Conservation (phyloP, 2,113 vertebrate genomes). For the Cyprinodon variegatus region DNA sequence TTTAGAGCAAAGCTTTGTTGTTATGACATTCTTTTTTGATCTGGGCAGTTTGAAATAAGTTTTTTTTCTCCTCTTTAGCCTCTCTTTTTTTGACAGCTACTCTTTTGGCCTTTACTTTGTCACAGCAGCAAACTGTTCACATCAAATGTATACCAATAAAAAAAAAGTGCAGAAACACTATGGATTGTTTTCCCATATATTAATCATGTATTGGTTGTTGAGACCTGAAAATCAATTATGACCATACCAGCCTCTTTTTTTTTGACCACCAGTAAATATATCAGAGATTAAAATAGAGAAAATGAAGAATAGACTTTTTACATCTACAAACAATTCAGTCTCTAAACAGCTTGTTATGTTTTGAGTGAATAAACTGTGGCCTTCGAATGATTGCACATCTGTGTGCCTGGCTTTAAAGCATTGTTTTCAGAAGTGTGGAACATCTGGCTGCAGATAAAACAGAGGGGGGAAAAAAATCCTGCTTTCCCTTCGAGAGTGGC, state of each 20-base stretch:
- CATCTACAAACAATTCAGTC: constrained; percentile 19
- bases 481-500: constrained; percentile 23
- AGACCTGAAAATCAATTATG: neutral
- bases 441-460: constrained; percentile 61
- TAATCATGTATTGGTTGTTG: neutral
- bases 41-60: constrained; percentile 85
- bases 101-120: constrained; percentile 89
- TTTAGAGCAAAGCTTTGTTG: constrained; percentile 90
- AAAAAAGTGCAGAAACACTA: constrained; percentile 27
- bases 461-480: constrained; percentile 18
- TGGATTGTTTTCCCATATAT: neutral
- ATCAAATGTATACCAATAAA: constrained; percentile 67
- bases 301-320: constrained; percentile 5
- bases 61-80: constrained; percentile 83
- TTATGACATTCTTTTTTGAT: constrained; percentile 89
- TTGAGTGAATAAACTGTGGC: constrained; percentile 34
- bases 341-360: constrained; percentile 12
- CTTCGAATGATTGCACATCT: constrained; percentile 54
- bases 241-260: neutral
- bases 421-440: constrained; percentile 40
- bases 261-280: neutral
- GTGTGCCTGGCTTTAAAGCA: constrained; percentile 32
- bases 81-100: constrained; percentile 79
- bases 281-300: neutral
- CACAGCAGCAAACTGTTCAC: constrained; percentile 81